phyloP scores from a whole-genome alignment of 2,797 vertebrate species.

The Heliangelus exortis region DNA sequence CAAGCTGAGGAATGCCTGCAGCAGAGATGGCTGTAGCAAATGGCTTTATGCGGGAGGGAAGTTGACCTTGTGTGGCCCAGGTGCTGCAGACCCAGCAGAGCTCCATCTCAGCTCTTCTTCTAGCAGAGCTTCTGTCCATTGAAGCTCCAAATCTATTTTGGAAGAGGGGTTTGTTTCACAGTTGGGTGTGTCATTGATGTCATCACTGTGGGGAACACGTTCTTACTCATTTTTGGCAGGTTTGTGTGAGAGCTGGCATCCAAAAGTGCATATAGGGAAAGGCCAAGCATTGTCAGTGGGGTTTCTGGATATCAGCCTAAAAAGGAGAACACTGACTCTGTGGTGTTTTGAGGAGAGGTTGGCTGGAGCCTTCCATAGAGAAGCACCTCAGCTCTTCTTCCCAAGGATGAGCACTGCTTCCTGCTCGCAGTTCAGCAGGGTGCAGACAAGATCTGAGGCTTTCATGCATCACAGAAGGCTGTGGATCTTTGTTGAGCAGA shows the following conservation, averaged over 20 bases:
- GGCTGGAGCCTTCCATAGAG: background rate
- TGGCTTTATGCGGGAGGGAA: background rate
- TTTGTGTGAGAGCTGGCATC: background rate
- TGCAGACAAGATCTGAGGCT: background rate
- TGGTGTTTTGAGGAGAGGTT: background rate
- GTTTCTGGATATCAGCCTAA: background rate
- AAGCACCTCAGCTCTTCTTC: background rate
- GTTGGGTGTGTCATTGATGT: background rate
- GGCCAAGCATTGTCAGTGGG: background rate
- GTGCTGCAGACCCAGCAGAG: background rate
- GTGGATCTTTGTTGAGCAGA: background rate
- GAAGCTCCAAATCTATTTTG: background rate
- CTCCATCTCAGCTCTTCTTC: background rate
- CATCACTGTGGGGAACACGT: rapidly evolving
- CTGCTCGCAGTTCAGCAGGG: background rate
- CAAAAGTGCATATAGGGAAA: background rate
- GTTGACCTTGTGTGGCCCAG: background rate
- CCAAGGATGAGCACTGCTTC: rapidly evolving
- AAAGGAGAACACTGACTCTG: background rate
- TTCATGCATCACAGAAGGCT: background rate
- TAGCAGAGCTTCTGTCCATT: rapidly evolving
- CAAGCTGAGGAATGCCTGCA: background rate
- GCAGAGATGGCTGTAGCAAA: background rate
- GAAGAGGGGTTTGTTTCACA: background rate
- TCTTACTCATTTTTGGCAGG: background rate